Conservation (phyloP, 2,797 vertebrate genomes). For the Falco naumanni region DNA sequence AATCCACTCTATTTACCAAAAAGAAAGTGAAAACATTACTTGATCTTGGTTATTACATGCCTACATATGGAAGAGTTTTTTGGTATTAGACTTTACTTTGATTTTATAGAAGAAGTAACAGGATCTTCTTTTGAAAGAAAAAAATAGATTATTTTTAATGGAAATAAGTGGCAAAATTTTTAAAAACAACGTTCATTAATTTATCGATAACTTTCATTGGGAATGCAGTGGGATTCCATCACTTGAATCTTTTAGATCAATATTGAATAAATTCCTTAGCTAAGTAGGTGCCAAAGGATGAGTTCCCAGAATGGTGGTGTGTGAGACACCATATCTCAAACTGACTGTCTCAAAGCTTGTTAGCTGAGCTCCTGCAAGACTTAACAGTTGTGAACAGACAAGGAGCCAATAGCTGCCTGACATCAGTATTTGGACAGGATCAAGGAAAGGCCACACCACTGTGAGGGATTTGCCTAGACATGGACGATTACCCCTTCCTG, state of each 20-base stretch:
- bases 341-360: too few species aligned
- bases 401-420: too few species aligned
- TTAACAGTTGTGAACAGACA: too few species aligned
- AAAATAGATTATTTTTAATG: background rate
- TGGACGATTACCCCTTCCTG: too few species aligned
- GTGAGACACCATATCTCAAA: too few species aligned
- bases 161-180: background rate
- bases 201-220: background rate
- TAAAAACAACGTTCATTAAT: background rate
- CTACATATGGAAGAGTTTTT: background rate
- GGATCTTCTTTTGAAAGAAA: background rate
- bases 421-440: too few species aligned
- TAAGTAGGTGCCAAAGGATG: background rate
- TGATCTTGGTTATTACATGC: background rate
- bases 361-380: too few species aligned
- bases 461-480: too few species aligned
- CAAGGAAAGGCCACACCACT: too few species aligned
- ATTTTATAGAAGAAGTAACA: background rate
- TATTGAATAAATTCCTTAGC: background rate
- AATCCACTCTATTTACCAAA: background rate
- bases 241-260: background rate
- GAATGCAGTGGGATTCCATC: background rate
- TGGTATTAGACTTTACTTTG: background rate
- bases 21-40: background rate
- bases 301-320: background rate